These are phyloP conservation scores for Conus canariensis DNA, from an alignment of 2,888 invertebrate genomes.

Conservation along the genomic window DNA sequence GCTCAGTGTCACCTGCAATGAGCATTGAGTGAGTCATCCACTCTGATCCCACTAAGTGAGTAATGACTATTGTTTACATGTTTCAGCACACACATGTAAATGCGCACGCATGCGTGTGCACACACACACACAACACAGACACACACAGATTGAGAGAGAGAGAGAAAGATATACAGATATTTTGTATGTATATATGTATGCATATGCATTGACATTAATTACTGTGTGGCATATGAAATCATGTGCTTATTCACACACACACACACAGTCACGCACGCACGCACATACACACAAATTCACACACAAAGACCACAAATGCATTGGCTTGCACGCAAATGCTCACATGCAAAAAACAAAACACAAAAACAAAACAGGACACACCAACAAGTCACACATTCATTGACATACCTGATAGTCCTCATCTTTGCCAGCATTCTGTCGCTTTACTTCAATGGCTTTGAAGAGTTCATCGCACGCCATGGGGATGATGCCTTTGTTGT, in stretches of 20 bases:
- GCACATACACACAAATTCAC: neutral
- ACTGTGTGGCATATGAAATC: no score
- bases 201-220: neutral
- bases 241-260: neutral
- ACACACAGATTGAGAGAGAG: neutral
- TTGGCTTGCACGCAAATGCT: neutral
- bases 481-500: conserved; percentile 76
- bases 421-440: conserved; percentile 62
- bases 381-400: neutral
- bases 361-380: neutral
- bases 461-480: conserved; percentile 74
- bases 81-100: no score
- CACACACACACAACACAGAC: neutral
- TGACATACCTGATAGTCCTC: conserved; percentile 67
- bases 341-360: neutral
- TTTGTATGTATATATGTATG: neutral
- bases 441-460: conserved; percentile 70
- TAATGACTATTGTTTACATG: neutral
- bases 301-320: neutral
- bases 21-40: neutral
- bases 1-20: conserved; percentile 70
- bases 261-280: neutral
- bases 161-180: no score
- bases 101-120: no score
- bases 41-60: no score